Evolutionary conservation across 2,888 invertebrate genomes (phyloP), one percentile per base, ranked within the genome.

Genomic region (Temnothorax rugatulus): DNA sequence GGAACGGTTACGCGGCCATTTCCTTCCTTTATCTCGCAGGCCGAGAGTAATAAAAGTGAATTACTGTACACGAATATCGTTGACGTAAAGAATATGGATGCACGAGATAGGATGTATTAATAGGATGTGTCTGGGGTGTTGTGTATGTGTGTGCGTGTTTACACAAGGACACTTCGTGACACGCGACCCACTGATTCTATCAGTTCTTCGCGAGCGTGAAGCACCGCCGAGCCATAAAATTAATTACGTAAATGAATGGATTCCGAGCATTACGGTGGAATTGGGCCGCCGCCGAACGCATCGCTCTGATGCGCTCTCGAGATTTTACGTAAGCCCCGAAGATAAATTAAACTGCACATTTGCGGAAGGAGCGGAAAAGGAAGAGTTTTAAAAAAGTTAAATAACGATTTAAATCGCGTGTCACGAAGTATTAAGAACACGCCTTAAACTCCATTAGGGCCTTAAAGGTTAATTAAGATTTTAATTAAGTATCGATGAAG

Each of bases 231-330:
- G 61, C 61, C 73, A 34, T 71, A 38, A 52, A 57, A 73, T 73
- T 73, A 73, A 73, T 73, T 73, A 57, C 59, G 73, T 57, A 73
- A 59, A 41, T 59, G 25, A 59, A 73, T 59, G 7, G 13, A 11
- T 18, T 41, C 38, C 18, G 11, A 73, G 41, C 41, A 25, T 59
- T 2, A 41, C 73, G 9, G 11, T 25, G 18, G 38, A 71, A 54
- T 57, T 54, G 34, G 64, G 15, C 21, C 64, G 34, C 15, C 64
- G 38, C 13, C 21, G n/a, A 63, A 13, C 2, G 64, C 21, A 41
- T 41, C 21, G 38, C 38, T 7, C 0, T 13, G 63, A 63, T 64
- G 41, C 41, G 7, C 41, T 25, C 64, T 25, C 44, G 34, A 34
- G 15, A 44, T 66, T 66, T 66, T 18, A 61, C 34, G 34, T 61